Percentiles rank a stretch among this genome's conserved stretches.
Conservation (phyloP, 2,888 invertebrate species). For the Leptothorax acervorum region DNA sequence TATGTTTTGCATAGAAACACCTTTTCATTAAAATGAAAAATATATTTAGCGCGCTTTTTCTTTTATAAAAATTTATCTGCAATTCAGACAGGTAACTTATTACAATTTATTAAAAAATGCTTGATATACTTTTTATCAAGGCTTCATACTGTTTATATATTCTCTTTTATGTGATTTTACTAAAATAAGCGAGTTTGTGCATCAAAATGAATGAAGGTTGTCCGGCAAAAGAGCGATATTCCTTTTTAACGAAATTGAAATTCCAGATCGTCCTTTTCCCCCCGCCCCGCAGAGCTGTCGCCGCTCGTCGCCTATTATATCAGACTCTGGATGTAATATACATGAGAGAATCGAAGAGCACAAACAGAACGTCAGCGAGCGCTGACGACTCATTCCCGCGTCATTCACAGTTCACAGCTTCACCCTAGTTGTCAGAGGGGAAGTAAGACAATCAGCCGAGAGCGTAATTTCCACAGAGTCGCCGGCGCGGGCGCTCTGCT, state of each 20-base stretch:
- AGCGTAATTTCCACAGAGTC: slow-evolving; percentile 41
- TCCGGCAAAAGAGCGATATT: slow-evolving; percentile 1
- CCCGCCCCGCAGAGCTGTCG: slow-evolving; percentile 9
- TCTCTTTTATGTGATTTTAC: not conserved
- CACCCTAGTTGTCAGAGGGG: not conserved
- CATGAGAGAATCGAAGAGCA: slow-evolving; percentile 25
- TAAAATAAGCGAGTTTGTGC: not conserved
- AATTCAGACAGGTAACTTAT: not conserved
- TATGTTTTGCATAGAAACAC: not conserved
- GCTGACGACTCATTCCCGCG: slow-evolving; percentile 30
- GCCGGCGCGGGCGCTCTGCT: slow-evolving; percentile 5
- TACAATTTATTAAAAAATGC: not conserved
- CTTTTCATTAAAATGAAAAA: not conserved
- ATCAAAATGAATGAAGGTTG: slow-evolving; percentile 28
- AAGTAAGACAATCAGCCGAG: slow-evolving; percentile 42
- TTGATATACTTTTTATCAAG: not conserved
- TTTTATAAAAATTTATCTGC: not conserved
- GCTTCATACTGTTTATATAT: not conserved
- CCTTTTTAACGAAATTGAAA: slow-evolving; percentile 35
- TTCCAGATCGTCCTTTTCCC: not conserved
- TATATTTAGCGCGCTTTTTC: not conserved
- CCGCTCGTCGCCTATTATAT: slow-evolving; percentile 18
- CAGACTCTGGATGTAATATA: slow-evolving; percentile 16
- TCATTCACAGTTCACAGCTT: slow-evolving; percentile 36
- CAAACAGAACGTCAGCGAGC: slow-evolving; percentile 41